Evolutionary conservation across 2,113 vertebrate genomes (phyloP).

Genomic region (Balaeniceps rex): DNA sequence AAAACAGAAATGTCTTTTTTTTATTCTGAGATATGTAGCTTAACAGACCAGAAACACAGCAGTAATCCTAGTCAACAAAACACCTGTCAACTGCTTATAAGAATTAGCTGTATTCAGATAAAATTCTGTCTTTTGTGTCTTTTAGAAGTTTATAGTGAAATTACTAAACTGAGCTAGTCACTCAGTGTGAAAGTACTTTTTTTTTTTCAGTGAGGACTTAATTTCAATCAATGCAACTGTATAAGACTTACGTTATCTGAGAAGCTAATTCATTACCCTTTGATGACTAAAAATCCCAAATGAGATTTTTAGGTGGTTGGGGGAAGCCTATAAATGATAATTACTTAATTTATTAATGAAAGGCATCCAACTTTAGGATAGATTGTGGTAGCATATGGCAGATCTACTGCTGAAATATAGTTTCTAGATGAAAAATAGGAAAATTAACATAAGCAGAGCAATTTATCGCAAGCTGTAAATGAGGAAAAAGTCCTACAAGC

Average conservation of each 20-base stretch:
- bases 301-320: not conserved
- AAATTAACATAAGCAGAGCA: not conserved
- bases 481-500: not conserved
- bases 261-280: not conserved
- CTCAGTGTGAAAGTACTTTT: not conserved
- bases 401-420: not conserved
- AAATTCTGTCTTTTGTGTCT: not conserved
- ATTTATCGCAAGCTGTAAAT: not conserved
- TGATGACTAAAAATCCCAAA: not conserved
- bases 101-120: not conserved
- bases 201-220: not conserved
- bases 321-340: not conserved
- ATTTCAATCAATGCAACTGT: not conserved
- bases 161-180: not conserved
- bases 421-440: not conserved
- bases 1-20: not conserved
- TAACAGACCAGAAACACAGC: not conserved
- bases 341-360: not conserved
- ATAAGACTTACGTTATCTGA: not conserved
- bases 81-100: not conserved
- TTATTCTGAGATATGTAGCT: not conserved
- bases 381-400: not conserved
- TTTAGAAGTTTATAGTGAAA: not conserved
- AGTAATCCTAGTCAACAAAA: not conserved
- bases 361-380: not conserved